phyloP scores from a whole-genome alignment of 2,113 vertebrate genomes.

The human (Homo sapiens) region GRCh38 chrX:30423001-30423500 shows the following conservation, averaged over 20 bases:
- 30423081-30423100: neutral
- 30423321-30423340: neutral
- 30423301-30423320: neutral
- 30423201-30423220: neutral
- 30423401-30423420: neutral
- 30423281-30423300: neutral
- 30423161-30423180: neutral
- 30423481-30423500: neutral
- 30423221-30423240: neutral
- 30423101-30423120: neutral
- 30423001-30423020: too few species aligned
- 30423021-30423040: neutral
- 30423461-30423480: neutral
- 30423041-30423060: neutral
- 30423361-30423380: neutral
- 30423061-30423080: neutral
- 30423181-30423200: neutral
- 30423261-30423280: neutral
- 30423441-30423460: neutral
- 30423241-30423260: neutral
- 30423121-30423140: neutral
- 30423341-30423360: neutral
- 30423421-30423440: neutral
- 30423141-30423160: neutral
- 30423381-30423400: neutral